phyloP scores from a whole-genome alignment of 2,888 invertebrate species.

The Rambutsinella grinnellia region DNA sequence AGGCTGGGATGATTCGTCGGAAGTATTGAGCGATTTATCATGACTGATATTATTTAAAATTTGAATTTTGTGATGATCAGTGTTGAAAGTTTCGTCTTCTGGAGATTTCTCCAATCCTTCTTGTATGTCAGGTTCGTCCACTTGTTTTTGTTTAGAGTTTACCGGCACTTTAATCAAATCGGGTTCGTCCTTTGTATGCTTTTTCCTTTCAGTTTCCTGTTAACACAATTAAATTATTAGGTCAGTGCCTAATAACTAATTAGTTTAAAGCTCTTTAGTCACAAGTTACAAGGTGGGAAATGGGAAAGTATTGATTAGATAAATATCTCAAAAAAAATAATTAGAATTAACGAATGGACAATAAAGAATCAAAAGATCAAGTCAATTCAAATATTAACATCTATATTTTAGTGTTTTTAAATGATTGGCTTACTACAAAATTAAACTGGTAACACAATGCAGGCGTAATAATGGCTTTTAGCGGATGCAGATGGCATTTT shows the following conservation, averaged over 20 bases:
- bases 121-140: too few relatives aligned
- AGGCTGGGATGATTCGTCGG: neutral
- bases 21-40: neutral
- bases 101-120: neutral
- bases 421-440: constrained; percentile 25
- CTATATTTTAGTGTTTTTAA: too few relatives aligned
- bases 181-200: constrained; percentile 45
- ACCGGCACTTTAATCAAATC: constrained; percentile 46
- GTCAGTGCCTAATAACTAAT: too few relatives aligned
- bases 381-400: too few relatives aligned
- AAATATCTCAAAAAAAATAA: too few relatives aligned
- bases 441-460: constrained; percentile 39
- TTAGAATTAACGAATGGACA: too few relatives aligned
- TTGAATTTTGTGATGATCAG: too few relatives aligned
- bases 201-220: constrained; percentile 43
- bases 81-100: neutral
- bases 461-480: constrained; percentile 38
- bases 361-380: too few relatives aligned
- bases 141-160: neutral
- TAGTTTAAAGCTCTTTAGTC: too few relatives aligned
- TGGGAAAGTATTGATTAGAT: too few relatives aligned
- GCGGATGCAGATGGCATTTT: constrained; percentile 8
- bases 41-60: neutral
- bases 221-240: too few relatives aligned
- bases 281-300: too few relatives aligned